Conservation (phyloP, 2,888 invertebrate species). For the Drosophila mercatorum region DNA sequence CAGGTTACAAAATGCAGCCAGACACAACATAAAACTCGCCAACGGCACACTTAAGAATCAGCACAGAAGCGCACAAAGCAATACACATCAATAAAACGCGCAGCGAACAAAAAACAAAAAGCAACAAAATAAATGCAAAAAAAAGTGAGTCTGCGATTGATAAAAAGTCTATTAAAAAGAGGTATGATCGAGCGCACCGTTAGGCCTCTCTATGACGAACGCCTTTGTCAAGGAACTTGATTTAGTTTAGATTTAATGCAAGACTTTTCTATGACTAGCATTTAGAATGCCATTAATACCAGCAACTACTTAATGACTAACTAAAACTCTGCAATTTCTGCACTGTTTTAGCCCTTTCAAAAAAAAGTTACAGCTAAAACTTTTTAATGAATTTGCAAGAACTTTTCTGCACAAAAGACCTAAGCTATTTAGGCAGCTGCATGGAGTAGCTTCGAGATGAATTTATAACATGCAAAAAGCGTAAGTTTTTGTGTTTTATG, state of each 20-base stretch:
- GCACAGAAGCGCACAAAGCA: conserved; percentile 44
- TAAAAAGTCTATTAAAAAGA: conserved; percentile 64
- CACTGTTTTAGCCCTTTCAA: not conserved
- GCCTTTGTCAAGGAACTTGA: conserved; percentile 9
- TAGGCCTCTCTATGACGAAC: conserved; percentile 19
- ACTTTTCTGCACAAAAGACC: conserved; percentile 1
- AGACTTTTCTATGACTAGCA: conserved; percentile 2
- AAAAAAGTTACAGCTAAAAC: not conserved
- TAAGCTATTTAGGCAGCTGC: not conserved
- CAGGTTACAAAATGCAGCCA: conserved; percentile 78
- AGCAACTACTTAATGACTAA: conserved; percentile 1
- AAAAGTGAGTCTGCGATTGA: conserved; percentile 74
- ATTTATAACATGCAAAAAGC: not conserved
- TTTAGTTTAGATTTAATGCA: not conserved
- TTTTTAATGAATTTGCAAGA: conserved; percentile 3
- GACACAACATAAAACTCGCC: conserved; percentile 60
- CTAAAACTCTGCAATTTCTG: not conserved
- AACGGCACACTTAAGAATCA: conserved; percentile 66
- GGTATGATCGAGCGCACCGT: conserved; percentile 30
- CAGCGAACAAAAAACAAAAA: not conserved
- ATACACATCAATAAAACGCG: conserved; percentile 47
- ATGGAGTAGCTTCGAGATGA: not conserved
- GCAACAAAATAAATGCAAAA: conserved; percentile 19
- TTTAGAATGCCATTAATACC: not conserved
- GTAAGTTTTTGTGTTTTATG: not conserved